Evolutionary conservation across 2,797 vertebrate species (phyloP).

Genomic region (Anniella stebbinsi): DNA sequence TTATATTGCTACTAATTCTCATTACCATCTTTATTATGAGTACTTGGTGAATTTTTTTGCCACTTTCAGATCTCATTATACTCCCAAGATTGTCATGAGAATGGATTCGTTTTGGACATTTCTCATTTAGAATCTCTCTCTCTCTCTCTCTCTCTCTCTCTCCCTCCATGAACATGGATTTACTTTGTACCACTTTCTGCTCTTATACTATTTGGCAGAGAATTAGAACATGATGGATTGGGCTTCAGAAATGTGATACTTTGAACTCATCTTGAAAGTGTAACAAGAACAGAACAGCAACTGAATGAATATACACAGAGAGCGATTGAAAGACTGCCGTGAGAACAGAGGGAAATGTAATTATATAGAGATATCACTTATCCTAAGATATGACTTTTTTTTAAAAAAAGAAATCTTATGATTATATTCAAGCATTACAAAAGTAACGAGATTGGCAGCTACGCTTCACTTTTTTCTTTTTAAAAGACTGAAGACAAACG

Average conservation of each 20-base stretch:
- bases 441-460: background rate
- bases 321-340: background rate
- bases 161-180: slow-evolving; percentile 20
- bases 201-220: slow-evolving; percentile 17
- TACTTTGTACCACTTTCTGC: slow-evolving; percentile 6
- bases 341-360: background rate
- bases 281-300: slow-evolving; percentile 31
- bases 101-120: slow-evolving; percentile 50
- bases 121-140: slow-evolving; percentile 27
- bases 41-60: background rate
- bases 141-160: background rate
- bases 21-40: background rate
- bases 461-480: background rate
- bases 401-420: background rate
- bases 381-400: background rate
- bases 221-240: slow-evolving; percentile 24
- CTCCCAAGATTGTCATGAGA: slow-evolving; percentile 10
- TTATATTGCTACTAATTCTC: background rate
- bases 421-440: background rate
- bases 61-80: slow-evolving; percentile 45
- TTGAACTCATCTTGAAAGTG: slow-evolving; percentile 28
- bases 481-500: background rate
- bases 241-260: slow-evolving; percentile 48
- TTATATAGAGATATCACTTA: background rate
- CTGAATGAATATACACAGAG: background rate